phyloP scores from a whole-genome alignment of 37 sponge, comb jelly and placozoan genomes.

The Beroe ovata region DNA sequence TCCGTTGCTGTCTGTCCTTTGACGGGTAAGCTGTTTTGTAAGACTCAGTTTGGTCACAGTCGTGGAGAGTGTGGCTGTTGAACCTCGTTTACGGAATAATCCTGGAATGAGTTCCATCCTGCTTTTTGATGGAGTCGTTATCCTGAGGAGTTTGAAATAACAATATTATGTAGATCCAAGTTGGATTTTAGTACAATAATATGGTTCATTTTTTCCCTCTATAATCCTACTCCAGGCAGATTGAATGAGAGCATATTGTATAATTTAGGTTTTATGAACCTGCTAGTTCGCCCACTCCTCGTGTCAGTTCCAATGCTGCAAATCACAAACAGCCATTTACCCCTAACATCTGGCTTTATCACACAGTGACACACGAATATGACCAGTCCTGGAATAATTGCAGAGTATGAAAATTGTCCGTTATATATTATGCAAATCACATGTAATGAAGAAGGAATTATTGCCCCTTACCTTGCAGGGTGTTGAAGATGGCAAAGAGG shows the following conservation, averaged over 20 bases:
- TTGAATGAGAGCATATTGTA: no score
- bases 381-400: slow-evolving; percentile 24
- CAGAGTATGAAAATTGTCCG: no score
- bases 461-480: slow-evolving; percentile 22
- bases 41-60: slow-evolving; percentile 33
- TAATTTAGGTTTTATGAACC: no score
- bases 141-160: background rate
- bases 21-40: slow-evolving; percentile 53
- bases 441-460: no score
- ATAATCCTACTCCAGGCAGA: no score
- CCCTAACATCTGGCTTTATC: slow-evolving; percentile 21
- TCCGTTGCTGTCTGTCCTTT: slow-evolving; percentile 12
- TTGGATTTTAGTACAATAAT: no score
- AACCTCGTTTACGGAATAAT: slow-evolving; percentile 14
- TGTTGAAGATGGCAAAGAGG: slow-evolving; percentile 16
- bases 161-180: no score
- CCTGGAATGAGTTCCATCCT: background rate
- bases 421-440: no score
- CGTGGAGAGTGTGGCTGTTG: slow-evolving; percentile 40
- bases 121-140: slow-evolving; percentile 25
- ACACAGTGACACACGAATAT: slow-evolving; percentile 36
- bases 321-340: slow-evolving; percentile 1
- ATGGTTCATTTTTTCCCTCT: no score
- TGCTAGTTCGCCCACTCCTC: background rate
- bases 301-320: background rate